Base-by-base conservation (phyloP, 2,888 invertebrate genomes). In the Choristoneura rosaceana region DNA sequence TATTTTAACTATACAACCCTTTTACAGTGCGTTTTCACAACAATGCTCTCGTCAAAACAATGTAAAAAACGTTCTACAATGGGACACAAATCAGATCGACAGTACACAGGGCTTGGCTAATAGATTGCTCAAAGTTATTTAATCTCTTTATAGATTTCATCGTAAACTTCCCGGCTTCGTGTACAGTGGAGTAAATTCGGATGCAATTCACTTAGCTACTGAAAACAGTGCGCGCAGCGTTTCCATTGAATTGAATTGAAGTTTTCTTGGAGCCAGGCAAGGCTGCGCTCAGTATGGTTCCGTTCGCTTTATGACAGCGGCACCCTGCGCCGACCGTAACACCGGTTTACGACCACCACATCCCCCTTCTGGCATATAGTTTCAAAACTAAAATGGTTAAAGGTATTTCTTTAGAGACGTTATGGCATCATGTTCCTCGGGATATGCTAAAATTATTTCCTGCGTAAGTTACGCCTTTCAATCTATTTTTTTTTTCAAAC, bases 301-400 rank as follows among this genome's bases (percentile, higher is more conserved):
- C 82, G 81, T 83, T 83, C 80, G 79, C 82, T 91, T 93, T 93
- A 93, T 87, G 87, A 81, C 85, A 78, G 80, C 76, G 81, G 84
- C 90, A 90, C 87, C 88, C 88, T 84, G 89, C 79, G 86, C 84
- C 75, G 74, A 70, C 74, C 79, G 83, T 86, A 84, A 87, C 87
- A 81, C 78, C 80, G 80, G 80, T 93, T 93, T 93, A 92, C 89
- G 92, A 91, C 75, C 84, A 77, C 81, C 80, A 80, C 87, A 87
- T 87, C 87, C 86, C 85, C 83, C 84, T 84, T 82, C 82, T 78
- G 79, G 82, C 84, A 83, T 86, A 88, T 88, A 85, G 88, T 87
- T 88, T 79, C 82, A 83, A 87, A 63, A 89, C 83, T 87, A 86
- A 87, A 86, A 80, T 81, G 82, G 78, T 82, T 84, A 80, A 85